Conservation (phyloP, 2,113 vertebrate genomes). For the Romanogobio albipinnatus region DNA sequence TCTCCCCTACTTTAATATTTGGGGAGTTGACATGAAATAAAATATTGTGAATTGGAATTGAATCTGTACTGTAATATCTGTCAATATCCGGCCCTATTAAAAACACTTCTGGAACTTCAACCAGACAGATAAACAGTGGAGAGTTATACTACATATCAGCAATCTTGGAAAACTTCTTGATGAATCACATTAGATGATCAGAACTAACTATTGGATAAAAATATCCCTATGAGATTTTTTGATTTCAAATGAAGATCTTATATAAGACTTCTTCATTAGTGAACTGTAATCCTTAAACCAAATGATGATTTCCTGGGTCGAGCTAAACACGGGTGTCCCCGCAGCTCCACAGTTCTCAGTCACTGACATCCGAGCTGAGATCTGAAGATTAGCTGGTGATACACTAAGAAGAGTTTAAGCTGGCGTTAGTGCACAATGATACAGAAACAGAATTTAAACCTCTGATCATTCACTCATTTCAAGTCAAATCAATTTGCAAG, state of each 20-base stretch:
- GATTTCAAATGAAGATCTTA: background rate
- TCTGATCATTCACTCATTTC: slow-evolving; percentile 61
- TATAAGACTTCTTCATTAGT: background rate
- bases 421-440: background rate
- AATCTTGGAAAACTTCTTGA: no score
- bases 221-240: no score
- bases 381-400: background rate
- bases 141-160: no score
- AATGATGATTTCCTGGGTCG: background rate
- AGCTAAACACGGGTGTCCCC: background rate
- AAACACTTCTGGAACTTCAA: no score
- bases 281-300: background rate
- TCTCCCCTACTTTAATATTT: no score
- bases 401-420: background rate
- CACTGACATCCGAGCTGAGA: background rate
- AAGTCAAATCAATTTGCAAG: slow-evolving; percentile 62
- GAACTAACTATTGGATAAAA: no score
- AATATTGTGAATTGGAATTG: no score
- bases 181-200: no score
- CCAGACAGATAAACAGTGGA: no score
- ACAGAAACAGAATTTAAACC: background rate
- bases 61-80: no score
- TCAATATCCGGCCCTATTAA: no score
- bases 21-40: no score
- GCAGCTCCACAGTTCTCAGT: background rate